phyloP scores from a whole-genome alignment of 2,113 vertebrate species.

The Eolophus roseicapilla region DNA sequence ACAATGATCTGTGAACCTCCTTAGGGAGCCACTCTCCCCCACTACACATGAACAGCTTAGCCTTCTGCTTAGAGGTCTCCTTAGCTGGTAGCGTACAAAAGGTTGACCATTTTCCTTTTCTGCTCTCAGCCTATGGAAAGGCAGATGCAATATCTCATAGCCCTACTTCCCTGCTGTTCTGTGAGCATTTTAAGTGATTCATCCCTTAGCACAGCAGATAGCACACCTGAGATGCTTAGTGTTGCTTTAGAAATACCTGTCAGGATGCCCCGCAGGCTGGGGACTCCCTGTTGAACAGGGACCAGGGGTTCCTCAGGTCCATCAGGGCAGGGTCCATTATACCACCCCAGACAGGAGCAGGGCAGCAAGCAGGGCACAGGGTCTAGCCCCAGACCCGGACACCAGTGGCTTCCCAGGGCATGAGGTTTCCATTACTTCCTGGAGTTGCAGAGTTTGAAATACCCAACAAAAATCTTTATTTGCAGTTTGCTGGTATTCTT shows the following conservation, averaged over 20 bases:
- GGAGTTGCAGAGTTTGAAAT: neutral
- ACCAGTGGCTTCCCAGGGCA: neutral
- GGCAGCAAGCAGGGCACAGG: neutral
- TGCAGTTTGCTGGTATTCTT: neutral
- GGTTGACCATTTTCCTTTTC: neutral
- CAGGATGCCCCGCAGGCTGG: accelerated
- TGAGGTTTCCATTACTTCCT: neutral
- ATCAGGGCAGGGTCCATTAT: neutral
- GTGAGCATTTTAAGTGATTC: neutral
- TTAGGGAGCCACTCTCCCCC: neutral
- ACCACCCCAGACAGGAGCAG: neutral
- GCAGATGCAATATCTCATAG: neutral
- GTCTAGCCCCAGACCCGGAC: neutral
- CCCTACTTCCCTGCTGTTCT: neutral
- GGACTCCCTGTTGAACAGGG: accelerated
- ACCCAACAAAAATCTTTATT: neutral
- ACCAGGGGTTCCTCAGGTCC: neutral
- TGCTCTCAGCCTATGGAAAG: neutral
- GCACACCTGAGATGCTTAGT: neutral
- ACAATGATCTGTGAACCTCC: neutral
- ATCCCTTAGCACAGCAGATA: neutral
- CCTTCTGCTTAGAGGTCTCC: neutral
- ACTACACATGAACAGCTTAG: neutral
- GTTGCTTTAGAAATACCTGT: neutral
- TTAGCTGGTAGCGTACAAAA: neutral